Evolutionary conservation across 23 tunicate genomes (phyloP).

Genomic region (Pegea sp.): DNA sequence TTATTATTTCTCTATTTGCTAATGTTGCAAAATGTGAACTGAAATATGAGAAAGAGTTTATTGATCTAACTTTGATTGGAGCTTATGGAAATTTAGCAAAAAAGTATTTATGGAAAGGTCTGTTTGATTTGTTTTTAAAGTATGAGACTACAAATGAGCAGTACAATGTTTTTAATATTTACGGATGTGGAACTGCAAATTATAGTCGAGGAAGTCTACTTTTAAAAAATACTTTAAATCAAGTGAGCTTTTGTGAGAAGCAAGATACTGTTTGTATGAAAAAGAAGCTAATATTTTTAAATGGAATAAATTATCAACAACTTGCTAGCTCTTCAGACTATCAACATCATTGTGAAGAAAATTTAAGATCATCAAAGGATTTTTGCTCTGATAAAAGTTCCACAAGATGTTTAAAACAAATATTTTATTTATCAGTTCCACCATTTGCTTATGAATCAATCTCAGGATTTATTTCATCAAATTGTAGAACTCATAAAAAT

Average conservation of each 20-base stretch:
- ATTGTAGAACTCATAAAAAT: slow-evolving; percentile 9
- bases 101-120: slow-evolving; percentile 59
- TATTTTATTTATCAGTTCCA: slow-evolving; percentile 56
- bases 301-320: slow-evolving; percentile 7
- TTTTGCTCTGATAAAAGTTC: slow-evolving; percentile 13
- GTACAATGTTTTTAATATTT: slow-evolving; percentile 7
- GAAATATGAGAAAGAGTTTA: too few species aligned
- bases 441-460: slow-evolving; percentile 35
- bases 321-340: slow-evolving; percentile 21
- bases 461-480: slow-evolving; percentile 5
- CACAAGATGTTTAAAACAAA: slow-evolving; percentile 7
- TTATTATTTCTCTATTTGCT: too few species aligned
- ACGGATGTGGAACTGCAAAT: slow-evolving; percentile 22
- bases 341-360: slow-evolving; percentile 5
- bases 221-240: slow-evolving; percentile 4
- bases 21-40: too few species aligned
- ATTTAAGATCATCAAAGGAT: not conserved
- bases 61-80: slow-evolving; percentile 34
- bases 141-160: not conserved
- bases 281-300: slow-evolving; percentile 3
- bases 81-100: slow-evolving; percentile 41
- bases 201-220: slow-evolving; percentile 1
- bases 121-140: slow-evolving; percentile 10
- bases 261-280: slow-evolving; percentile 2
- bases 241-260: slow-evolving; percentile 3